These are phyloP conservation scores for Rotaria socialis DNA, from an alignment of 2,888 invertebrate species.

Conservation along the genomic window DNA sequence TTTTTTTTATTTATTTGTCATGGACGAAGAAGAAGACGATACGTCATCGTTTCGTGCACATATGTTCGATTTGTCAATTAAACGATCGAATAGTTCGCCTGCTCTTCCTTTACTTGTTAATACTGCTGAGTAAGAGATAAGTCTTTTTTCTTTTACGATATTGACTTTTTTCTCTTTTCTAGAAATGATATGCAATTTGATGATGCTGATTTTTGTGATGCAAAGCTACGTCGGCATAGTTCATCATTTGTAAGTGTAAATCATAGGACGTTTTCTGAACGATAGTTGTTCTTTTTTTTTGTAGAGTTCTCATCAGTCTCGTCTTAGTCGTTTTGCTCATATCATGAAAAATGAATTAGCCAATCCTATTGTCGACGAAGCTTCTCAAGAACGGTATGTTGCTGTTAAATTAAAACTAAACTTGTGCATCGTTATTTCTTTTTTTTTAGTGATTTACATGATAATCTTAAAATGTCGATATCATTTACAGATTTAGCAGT, in stretches of 20 bases:
- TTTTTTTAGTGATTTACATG: conserved; percentile 20
- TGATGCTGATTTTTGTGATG: background rate
- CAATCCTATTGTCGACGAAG: conserved; percentile 20
- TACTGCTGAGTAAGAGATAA: background rate
- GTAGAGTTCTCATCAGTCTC: background rate
- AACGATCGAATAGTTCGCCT: conserved; percentile 31
- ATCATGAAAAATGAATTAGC: conserved; percentile 16
- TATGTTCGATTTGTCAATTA: conserved; percentile 21
- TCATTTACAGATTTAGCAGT: conserved; percentile 25
- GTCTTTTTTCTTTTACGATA: background rate
- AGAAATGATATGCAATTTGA: conserved; percentile 37
- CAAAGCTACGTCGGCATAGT: background rate
- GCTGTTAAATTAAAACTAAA: background rate
- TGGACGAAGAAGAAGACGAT: conserved; percentile 34
- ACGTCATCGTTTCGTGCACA: background rate
- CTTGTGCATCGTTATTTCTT: too few relatives aligned
- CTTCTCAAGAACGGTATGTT: conserved; percentile 10
- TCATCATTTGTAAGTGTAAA: conserved; percentile 27
- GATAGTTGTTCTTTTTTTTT: background rate
- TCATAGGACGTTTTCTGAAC: too few relatives aligned
- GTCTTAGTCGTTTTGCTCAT: conserved; percentile 14
- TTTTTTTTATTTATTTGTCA: background rate
- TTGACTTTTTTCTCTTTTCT: background rate
- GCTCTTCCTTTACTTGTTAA: conserved; percentile 4
- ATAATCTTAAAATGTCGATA: conserved; percentile 36